Percentiles rank a stretch among this genome's conserved stretches.
phyloP scores from a whole-genome alignment of 1,140 invertebrate genomes.

The Trichonephila inaurata region DNA sequence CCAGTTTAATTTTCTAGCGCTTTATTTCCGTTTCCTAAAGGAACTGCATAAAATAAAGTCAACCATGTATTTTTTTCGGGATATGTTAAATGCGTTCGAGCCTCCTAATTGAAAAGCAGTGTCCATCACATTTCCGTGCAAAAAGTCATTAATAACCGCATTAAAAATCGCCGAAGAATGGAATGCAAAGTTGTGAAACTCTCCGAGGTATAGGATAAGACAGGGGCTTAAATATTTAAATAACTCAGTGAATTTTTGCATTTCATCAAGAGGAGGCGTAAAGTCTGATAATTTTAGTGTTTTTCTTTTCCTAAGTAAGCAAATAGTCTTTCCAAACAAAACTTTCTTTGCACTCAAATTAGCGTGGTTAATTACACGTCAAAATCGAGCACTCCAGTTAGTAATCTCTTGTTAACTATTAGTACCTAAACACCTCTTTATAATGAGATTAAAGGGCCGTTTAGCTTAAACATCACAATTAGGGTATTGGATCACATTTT shows the following conservation, averaged over 20 bases:
- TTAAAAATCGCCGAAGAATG: background rate
- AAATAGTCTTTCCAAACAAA: background rate
- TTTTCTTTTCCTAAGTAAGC: background rate
- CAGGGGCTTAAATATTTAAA: conserved; percentile 1
- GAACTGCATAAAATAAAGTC: too few species aligned
- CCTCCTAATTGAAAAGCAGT: background rate
- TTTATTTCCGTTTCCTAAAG: too few species aligned
- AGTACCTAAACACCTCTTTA: background rate
- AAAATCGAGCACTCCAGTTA: background rate
- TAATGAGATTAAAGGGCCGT: background rate
- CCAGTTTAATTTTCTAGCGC: too few species aligned
- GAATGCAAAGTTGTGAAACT: background rate
- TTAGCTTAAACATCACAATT: background rate
- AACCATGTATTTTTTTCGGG: too few species aligned
- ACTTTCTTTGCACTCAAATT: background rate
- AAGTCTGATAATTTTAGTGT: background rate
- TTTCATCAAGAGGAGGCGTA: background rate
- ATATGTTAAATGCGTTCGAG: too few species aligned
- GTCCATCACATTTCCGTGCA: background rate
- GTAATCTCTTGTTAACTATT: background rate
- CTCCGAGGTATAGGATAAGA: background rate
- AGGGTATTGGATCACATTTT: background rate
- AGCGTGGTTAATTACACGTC: conserved; percentile 5
- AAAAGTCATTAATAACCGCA: background rate
- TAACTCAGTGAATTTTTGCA: background rate